Base-by-base conservation (phyloP, 1,140 invertebrate genomes). In the Bursaphelenchus mucronatus region DNA sequence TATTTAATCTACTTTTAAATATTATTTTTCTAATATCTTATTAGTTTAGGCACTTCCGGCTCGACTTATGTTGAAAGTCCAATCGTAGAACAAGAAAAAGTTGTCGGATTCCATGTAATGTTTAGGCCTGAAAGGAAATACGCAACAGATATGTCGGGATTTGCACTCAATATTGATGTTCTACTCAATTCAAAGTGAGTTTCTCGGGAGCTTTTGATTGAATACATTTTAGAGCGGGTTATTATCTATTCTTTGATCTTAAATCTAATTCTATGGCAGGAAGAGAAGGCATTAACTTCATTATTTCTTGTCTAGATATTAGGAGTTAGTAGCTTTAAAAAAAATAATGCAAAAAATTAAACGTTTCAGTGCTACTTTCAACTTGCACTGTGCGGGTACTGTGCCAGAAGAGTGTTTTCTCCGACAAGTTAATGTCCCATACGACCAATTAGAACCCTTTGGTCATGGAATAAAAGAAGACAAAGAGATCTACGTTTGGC, bases 121-220 rank as follows among this genome's bases (percentile, higher is more conserved):
- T 96, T 90, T 90, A 89, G 89, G 70, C 89, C 91, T 0, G 87
- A 92, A 64, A 83, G 94, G 70, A 88, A 89, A 0, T 98, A 97
- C 85, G 92, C 94, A 4, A 88, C 94, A 40, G 96, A 99, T 78
- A 98, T 98, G 95, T 94, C 94, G 3, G 94, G 92, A 0, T 99
- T 99, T 84, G 93, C 91, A 13, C 88, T 98, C 10, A 94, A 92
- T 82, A 80, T 94, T 2, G 85, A 88, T 19, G 82, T 94, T 9
- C 85, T 97, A 19, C 82, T 90, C 3, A 84, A 88, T 30, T 30
- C 30, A 30, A 30, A 30, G 30, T 30, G 30, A 30, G 30, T 30
- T 30, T 30, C 30, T 3, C 30, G 30, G 30, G 30, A 30, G 30
- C 5, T 30, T 30, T 30, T 30, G 30, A 30, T 30, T 30, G 30